phyloP scores from a whole-genome alignment of 35 echinoderm and acorn worm genomes.

The Stichopus chloronotus region DNA sequence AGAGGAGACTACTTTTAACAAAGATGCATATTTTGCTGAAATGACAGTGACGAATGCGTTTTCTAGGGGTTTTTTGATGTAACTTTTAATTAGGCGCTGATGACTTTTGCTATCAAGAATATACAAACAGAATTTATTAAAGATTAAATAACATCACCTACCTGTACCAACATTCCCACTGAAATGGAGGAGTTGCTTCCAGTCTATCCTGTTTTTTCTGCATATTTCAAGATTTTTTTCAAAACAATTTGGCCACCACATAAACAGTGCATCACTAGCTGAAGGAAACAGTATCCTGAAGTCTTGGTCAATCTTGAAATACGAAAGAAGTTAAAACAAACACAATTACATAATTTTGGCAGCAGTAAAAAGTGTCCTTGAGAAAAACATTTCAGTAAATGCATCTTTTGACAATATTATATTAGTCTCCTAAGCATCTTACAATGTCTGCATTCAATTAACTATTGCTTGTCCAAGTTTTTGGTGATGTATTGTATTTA shows the following conservation, averaged over 20 bases:
- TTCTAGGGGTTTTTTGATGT: background rate
- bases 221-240: slow-evolving; percentile 9
- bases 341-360: background rate
- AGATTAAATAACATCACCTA: too few species aligned
- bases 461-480: background rate
- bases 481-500: background rate
- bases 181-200: slow-evolving; percentile 19
- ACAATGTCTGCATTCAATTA: background rate
- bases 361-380: background rate
- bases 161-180: background rate
- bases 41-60: too few species aligned
- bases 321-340: background rate
- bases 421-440: background rate
- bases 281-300: slow-evolving; percentile 10
- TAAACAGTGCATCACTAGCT: slow-evolving; percentile 21
- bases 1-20: background rate
- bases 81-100: too few species aligned
- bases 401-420: background rate
- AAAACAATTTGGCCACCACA: slow-evolving; percentile 8
- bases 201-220: slow-evolving; percentile 5
- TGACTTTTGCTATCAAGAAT: too few species aligned
- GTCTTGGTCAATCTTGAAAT: background rate
- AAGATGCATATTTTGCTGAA: background rate
- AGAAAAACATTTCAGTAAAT: background rate
- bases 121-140: too few species aligned